Evolutionary conservation across 2,113 vertebrate genomes (phyloP).

Genomic region (Siphamia tubifer): DNA sequence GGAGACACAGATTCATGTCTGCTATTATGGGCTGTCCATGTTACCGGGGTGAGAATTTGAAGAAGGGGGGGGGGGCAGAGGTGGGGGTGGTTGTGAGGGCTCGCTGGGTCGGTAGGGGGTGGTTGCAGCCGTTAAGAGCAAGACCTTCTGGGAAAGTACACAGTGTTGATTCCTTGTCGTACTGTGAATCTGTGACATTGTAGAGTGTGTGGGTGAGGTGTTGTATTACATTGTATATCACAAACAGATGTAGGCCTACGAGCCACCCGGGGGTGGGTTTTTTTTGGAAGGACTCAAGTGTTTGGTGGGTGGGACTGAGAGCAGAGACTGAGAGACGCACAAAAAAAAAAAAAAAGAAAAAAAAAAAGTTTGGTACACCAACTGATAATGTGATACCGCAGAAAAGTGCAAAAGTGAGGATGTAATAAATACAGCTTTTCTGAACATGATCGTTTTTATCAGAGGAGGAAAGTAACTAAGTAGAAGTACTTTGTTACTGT

Average conservation of each 20-base stretch:
- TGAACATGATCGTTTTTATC: not conserved
- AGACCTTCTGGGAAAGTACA: constrained; percentile 69
- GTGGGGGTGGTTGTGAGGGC: not conserved
- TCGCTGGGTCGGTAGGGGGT: not conserved
- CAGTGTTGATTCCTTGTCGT: constrained; percentile 56
- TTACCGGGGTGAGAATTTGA: constrained; percentile 70
- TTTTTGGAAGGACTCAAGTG: constrained; percentile 50
- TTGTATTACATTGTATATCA: constrained; percentile 66
- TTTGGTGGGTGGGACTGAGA: constrained; percentile 52
- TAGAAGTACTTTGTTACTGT: no score
- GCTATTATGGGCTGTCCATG: constrained; percentile 79
- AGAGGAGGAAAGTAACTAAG: not conserved
- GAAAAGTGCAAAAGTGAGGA: constrained; percentile 39
- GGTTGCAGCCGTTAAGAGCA: constrained; percentile 48
- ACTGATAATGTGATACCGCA: constrained; percentile 45
- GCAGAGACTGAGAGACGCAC: constrained; percentile 6
- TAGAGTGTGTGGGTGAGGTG: constrained; percentile 63
- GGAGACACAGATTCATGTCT: constrained; percentile 79
- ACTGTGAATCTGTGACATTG: constrained; percentile 62
- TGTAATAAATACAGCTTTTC: constrained; percentile 55
- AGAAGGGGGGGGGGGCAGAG: constrained; percentile 4
- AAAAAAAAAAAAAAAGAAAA: not conserved
- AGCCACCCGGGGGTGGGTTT: constrained; percentile 49
- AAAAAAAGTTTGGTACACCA: constrained; percentile 56
- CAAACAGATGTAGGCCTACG: constrained; percentile 70